Conservation (phyloP, 2,888 invertebrate genomes). For the Polymixis flavicincta region DNA sequence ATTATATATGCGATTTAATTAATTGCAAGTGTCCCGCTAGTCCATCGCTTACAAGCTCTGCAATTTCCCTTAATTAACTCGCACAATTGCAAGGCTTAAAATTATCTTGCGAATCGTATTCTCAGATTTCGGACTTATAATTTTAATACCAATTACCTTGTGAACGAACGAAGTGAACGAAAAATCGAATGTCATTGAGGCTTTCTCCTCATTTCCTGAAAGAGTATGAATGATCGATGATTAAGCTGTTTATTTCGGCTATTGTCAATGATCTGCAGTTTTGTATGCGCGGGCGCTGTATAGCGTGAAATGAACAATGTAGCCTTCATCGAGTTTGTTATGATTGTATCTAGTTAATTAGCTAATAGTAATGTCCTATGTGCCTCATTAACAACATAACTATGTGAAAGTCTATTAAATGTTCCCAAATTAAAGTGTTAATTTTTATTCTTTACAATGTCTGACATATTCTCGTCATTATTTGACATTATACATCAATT, state of each 20-base stretch:
- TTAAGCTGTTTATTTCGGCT: slow-evolving; percentile 62
- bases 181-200: slow-evolving; percentile 46
- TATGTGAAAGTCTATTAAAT: too few relatives aligned
- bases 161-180: slow-evolving; percentile 47
- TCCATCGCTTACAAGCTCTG: slow-evolving; percentile 44
- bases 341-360: slow-evolving; percentile 54
- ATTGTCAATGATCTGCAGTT: slow-evolving; percentile 56
- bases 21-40: slow-evolving; percentile 32
- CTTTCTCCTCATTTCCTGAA: slow-evolving; percentile 66
- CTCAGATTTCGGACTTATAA: slow-evolving; percentile 57
- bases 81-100: slow-evolving; percentile 41
- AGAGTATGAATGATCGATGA: slow-evolving; percentile 59
- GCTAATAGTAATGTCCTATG: too few relatives aligned
- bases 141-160: slow-evolving; percentile 57
- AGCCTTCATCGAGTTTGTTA: slow-evolving; percentile 42
- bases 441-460: too few relatives aligned
- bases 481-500: too few relatives aligned
- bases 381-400: too few relatives aligned
- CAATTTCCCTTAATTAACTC: slow-evolving; percentile 55
- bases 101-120: slow-evolving; percentile 45
- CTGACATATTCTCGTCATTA: too few relatives aligned
- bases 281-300: slow-evolving; percentile 22
- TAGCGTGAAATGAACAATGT: slow-evolving; percentile 16
- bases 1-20: slow-evolving; percentile 42
- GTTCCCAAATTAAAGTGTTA: too few relatives aligned